A percentile compares a stretch with the other conserved stretches of the same genome.
These are phyloP conservation scores for Penaeus indicus DNA, from an alignment of 1,140 invertebrate species.

Conservation along the genomic window DNA sequence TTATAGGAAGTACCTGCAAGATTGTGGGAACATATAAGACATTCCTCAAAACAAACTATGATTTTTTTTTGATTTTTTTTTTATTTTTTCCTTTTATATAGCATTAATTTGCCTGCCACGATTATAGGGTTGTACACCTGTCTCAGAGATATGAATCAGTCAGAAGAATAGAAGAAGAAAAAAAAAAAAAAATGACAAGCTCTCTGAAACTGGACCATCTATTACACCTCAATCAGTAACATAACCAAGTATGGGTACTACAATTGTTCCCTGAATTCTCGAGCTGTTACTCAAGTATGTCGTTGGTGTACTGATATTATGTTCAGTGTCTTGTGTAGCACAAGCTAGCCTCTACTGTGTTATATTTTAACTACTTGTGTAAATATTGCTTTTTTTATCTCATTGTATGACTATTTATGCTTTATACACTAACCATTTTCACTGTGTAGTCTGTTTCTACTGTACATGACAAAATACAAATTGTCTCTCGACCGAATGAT, in stretches of 20 bases:
- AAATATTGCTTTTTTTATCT: slow-evolving; percentile 62
- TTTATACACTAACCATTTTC: slow-evolving; percentile 64
- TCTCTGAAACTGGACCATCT: no score
- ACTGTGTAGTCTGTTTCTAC: slow-evolving; percentile 62
- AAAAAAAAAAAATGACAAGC: not conserved
- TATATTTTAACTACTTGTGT: slow-evolving; percentile 55
- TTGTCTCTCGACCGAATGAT: slow-evolving; percentile 26
- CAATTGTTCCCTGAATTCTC: slow-evolving; percentile 54
- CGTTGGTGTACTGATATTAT: slow-evolving; percentile 31
- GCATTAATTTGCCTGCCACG: no score
- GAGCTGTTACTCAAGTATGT: slow-evolving; percentile 41
- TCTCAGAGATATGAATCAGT: no score
- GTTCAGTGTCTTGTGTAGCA: slow-evolving; percentile 53
- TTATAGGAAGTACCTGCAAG: no score
- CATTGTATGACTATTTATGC: slow-evolving; percentile 62
- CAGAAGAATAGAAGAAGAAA: not conserved
- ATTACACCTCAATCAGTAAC: no score
- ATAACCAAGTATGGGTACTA: slow-evolving; percentile 7
- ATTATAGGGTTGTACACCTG: no score
- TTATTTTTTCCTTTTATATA: no score
- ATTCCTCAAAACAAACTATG: no score
- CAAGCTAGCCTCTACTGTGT: slow-evolving; percentile 55
- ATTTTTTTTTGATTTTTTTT: no score
- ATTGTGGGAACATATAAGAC: no score
- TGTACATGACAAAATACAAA: slow-evolving; percentile 61